These are phyloP conservation scores for Tenodera sinensis DNA, from an alignment of 2,888 invertebrate species.

Conservation along the genomic window DNA sequence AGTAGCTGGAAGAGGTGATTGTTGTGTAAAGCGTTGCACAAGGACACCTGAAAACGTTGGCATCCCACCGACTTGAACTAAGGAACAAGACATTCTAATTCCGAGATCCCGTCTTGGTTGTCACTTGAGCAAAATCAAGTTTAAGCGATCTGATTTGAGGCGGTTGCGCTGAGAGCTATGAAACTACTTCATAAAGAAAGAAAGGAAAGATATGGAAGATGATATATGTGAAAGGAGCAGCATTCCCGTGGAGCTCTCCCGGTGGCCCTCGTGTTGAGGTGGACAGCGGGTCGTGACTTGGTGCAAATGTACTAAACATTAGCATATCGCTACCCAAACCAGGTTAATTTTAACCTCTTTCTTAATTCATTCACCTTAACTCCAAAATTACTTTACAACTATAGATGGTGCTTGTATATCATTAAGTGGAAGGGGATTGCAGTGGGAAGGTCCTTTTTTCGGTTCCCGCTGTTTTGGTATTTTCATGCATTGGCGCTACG, in stretches of 20 bases:
- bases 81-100: neutral
- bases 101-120: neutral
- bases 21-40: no score
- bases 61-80: neutral
- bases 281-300: neutral
- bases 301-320: neutral
- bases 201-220: neutral
- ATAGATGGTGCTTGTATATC: neutral
- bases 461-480: neutral
- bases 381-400: neutral
- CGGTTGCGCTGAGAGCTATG: neutral
- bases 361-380: neutral
- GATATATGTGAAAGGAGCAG: neutral
- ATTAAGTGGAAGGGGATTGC: no score
- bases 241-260: neutral
- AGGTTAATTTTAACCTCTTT: neutral
- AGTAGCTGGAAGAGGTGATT: neutral
- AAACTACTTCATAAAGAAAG: neutral
- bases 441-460: neutral
- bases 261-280: conserved; percentile 4
- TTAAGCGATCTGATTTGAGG: neutral
- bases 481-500: no score
- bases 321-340: neutral
- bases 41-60: neutral
- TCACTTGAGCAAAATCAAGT: neutral